Conservation (phyloP, 2,113 vertebrate species). For the Mohoua ochrocephala region DNA sequence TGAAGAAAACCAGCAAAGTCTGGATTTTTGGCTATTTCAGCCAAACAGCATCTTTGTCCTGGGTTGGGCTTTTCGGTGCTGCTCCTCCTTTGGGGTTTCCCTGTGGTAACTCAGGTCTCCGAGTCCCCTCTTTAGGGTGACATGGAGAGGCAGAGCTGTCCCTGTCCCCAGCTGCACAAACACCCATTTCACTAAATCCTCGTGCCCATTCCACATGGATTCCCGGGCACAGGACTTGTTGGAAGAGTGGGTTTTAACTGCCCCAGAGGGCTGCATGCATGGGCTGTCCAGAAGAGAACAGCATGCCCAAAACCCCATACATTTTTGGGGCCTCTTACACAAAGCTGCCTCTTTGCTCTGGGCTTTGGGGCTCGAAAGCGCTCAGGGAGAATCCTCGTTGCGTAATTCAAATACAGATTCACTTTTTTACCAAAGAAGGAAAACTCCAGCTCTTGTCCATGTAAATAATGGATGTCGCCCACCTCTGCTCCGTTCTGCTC, state of each 20-base stretch:
- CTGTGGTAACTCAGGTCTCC: fast-evolving
- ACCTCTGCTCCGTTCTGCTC: not conserved
- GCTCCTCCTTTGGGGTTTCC: not conserved
- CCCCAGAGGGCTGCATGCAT: not conserved
- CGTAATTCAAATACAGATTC: slow-evolving; percentile 29
- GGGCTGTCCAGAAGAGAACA: not conserved
- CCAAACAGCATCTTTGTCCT: not conserved
- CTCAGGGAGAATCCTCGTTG: not conserved
- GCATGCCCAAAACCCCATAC: not conserved
- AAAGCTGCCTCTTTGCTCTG: not conserved
- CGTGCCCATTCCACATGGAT: fast-evolving
- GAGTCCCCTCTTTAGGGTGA: not conserved
- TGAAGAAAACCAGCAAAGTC: not conserved
- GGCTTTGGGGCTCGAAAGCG: not conserved
- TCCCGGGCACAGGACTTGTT: not conserved
- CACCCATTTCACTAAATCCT: not conserved
- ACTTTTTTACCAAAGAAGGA: slow-evolving; percentile 69
- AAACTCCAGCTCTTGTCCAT: slow-evolving; percentile 28
- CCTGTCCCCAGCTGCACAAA: not conserved
- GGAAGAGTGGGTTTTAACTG: not conserved
- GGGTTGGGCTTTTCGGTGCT: not conserved
- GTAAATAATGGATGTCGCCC: slow-evolving; percentile 25
- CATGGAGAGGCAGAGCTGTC: not conserved
- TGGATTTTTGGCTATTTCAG: not conserved
- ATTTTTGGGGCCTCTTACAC: not conserved